A percentile compares a stretch with the other conserved stretches of the same genome.
Conservation (phyloP, 2,113 vertebrate genomes). For the Ancistrus triradiatus region DNA sequence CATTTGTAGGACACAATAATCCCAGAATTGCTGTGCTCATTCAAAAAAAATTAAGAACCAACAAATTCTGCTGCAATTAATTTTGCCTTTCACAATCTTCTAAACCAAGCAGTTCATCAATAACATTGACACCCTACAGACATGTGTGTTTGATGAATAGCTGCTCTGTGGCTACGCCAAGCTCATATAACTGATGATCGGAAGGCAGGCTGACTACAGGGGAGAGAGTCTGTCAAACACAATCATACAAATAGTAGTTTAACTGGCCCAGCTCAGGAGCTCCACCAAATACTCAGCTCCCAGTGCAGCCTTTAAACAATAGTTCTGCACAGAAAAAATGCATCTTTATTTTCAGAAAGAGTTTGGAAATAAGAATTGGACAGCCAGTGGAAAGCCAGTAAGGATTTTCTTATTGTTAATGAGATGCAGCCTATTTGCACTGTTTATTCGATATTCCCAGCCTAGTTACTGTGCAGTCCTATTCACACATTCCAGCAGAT, state of each 20-base stretch:
- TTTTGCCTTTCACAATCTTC: slow-evolving; percentile 1
- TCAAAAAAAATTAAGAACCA: neutral
- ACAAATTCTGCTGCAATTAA: slow-evolving; percentile 51
- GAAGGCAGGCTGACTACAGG: slow-evolving; percentile 56
- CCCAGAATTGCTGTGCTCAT: neutral
- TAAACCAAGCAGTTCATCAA: slow-evolving; percentile 59
- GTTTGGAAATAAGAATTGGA: neutral
- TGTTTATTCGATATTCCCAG: too few relatives aligned
- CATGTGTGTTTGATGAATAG: slow-evolving; percentile 62
- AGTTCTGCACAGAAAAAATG: slow-evolving; percentile 15
- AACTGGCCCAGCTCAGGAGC: slow-evolving; percentile 41
- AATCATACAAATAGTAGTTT: slow-evolving; percentile 62
- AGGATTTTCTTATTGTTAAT: neutral
- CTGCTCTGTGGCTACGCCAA: slow-evolving; percentile 45
- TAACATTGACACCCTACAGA: slow-evolving; percentile 59
- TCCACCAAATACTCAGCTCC: neutral
- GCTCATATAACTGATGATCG: slow-evolving; percentile 60
- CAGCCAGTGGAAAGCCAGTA: slow-evolving; percentile 27
- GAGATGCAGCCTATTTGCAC: too few relatives aligned
- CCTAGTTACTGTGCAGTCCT: slow-evolving; percentile 21
- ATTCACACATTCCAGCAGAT: neutral
- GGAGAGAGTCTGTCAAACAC: slow-evolving; percentile 52
- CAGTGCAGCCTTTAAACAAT: neutral
- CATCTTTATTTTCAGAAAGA: neutral
- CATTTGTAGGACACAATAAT: neutral